Percentiles rank a stretch among this genome's conserved stretches.
phyloP scores from a whole-genome alignment of 2,113 vertebrate genomes.

The Podarcis raffonei region DNA sequence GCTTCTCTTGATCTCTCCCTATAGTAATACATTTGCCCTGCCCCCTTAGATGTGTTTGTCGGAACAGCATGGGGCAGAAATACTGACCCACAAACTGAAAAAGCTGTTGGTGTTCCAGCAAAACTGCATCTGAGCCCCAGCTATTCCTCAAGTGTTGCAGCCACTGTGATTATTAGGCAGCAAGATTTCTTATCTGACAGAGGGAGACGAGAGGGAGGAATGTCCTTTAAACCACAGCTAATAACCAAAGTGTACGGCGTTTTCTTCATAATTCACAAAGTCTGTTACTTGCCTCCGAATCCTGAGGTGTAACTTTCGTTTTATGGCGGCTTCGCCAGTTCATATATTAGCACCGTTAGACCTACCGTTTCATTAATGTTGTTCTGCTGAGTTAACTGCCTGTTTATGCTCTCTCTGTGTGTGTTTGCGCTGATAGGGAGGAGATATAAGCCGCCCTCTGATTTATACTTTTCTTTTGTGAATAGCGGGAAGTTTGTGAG shows the following conservation, averaged over 20 bases:
- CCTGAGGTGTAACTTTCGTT: slow-evolving; percentile 27
- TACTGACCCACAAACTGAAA: not conserved
- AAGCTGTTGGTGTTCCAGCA: not conserved
- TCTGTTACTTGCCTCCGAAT: not conserved
- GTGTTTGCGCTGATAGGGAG: not conserved
- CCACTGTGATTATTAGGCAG: slow-evolving; percentile 1
- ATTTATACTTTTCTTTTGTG: slow-evolving; percentile 28
- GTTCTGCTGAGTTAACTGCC: slow-evolving; percentile 26
- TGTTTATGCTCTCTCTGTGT: slow-evolving; percentile 12
- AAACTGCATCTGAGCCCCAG: not conserved
- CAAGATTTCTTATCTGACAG: not conserved
- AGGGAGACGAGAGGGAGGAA: not conserved
- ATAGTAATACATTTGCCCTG: not conserved
- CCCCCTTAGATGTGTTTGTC: not conserved
- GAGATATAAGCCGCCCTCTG: not conserved
- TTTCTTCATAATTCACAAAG: not conserved
- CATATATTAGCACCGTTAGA: slow-evolving; percentile 10
- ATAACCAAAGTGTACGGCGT: not conserved
- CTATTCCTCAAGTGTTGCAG: not conserved
- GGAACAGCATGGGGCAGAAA: not conserved
- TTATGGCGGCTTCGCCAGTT: slow-evolving; percentile 24
- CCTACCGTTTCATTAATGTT: slow-evolving; percentile 35
- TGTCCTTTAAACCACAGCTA: not conserved
- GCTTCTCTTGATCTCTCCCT: too few relatives aligned
- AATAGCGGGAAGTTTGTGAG: slow-evolving; percentile 21